These are phyloP conservation scores for Hepsetus odoe DNA, from an alignment of 2,113 vertebrate species.

Conservation along the genomic window DNA sequence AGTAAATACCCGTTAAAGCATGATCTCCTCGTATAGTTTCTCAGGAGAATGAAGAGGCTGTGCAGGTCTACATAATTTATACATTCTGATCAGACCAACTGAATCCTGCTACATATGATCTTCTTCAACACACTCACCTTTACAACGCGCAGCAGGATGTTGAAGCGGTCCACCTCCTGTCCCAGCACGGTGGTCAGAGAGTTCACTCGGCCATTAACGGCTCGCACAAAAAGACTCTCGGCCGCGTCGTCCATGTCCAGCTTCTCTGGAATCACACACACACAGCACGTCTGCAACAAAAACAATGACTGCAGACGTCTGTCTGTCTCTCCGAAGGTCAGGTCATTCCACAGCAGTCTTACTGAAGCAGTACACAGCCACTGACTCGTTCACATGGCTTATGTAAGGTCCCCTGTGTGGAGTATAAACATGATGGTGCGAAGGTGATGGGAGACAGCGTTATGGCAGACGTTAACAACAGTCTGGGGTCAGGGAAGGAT, in stretches of 20 bases:
- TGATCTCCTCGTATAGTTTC: too few relatives aligned
- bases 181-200: conserved; percentile 80
- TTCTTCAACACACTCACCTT: conserved; percentile 57
- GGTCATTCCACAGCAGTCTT: background rate
- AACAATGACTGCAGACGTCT: background rate
- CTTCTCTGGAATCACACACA: conserved; percentile 64
- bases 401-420: background rate
- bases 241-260: conserved; percentile 78
- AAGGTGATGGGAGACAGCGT: background rate
- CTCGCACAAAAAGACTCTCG: conserved; percentile 74
- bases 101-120: background rate
- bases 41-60: too few relatives aligned
- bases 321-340: background rate
- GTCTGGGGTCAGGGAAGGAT: background rate
- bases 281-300: background rate
- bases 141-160: conserved; percentile 75
- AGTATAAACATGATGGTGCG: background rate
- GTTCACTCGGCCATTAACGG: conserved; percentile 75
- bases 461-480: background rate
- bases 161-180: conserved; percentile 83
- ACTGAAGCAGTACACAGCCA: background rate
- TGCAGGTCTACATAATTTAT: too few relatives aligned
- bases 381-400: background rate
- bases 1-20: too few relatives aligned
- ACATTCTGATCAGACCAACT: too few relatives aligned